These are phyloP conservation scores for Prietella phreatophila DNA, from an alignment of 2,113 vertebrate genomes.

Conservation along the genomic window DNA sequence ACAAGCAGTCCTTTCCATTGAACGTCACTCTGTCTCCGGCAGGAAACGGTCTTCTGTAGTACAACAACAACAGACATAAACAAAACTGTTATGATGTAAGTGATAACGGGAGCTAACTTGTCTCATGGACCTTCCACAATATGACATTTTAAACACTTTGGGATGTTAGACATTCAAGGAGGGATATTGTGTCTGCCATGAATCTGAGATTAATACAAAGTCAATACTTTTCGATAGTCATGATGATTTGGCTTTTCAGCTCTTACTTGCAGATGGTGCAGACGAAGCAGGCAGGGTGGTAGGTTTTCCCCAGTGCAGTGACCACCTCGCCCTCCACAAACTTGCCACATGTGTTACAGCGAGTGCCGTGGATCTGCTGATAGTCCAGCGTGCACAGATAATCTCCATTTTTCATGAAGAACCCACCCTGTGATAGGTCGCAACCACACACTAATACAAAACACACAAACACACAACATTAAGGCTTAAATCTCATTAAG, in stretches of 20 bases:
- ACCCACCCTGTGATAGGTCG: constrained; percentile 88
- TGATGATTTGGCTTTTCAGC: background rate
- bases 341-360: constrained; percentile 86
- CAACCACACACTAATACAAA: constrained; percentile 85
- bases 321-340: constrained; percentile 96
- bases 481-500: background rate
- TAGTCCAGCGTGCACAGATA: constrained; percentile 95
- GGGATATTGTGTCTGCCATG: background rate
- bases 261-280: constrained; percentile 94
- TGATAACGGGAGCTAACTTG: background rate
- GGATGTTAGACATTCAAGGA: background rate
- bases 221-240: background rate
- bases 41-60: constrained; percentile 85
- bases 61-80: background rate
- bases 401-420: constrained; percentile 91
- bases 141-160: background rate
- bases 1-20: constrained; percentile 92
- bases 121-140: background rate
- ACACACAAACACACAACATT: constrained; percentile 21
- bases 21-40: constrained; percentile 94
- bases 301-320: constrained; percentile 90
- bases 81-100: background rate
- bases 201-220: background rate
- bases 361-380: constrained; percentile 91
- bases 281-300: constrained; percentile 94